Conservation (phyloP, 2,797 vertebrate genomes). For the Pteronotus mesoamericanus region DNA sequence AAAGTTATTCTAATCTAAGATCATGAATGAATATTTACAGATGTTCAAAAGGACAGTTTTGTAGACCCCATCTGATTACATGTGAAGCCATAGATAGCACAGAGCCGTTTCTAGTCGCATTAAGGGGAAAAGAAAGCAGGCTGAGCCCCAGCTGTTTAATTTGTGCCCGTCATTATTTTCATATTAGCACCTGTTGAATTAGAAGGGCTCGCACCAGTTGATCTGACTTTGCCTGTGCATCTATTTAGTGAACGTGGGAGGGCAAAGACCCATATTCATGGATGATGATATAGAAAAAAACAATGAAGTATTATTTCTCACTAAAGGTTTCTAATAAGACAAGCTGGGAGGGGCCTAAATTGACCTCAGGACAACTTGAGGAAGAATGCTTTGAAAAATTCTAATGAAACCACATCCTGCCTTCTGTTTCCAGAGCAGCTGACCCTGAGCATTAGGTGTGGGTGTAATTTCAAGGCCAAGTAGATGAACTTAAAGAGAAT, state of each 20-base stretch:
- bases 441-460: too few species aligned
- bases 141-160: slow-evolving; percentile 8
- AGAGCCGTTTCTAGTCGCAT: slow-evolving; percentile 5
- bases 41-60: neutral
- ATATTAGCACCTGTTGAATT: slow-evolving; percentile 50
- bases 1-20: neutral
- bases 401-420: neutral
- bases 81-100: neutral
- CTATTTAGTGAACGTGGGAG: neutral
- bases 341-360: neutral
- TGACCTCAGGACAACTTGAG: neutral
- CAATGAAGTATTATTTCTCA: neutral
- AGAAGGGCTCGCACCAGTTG: neutral
- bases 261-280: neutral
- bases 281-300: neutral
- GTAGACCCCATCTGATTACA: neutral
- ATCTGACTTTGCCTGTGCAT: neutral
- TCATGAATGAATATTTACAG: neutral
- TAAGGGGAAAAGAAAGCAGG: neutral
- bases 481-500: neutral
- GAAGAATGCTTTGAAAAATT: neutral
- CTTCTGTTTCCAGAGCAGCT: fast-evolving
- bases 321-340: neutral
- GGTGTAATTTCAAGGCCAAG: neutral
- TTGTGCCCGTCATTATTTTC: slow-evolving; percentile 24